Conservation (phyloP, 1,140 invertebrate genomes). For the Micrasema longulum region DNA sequence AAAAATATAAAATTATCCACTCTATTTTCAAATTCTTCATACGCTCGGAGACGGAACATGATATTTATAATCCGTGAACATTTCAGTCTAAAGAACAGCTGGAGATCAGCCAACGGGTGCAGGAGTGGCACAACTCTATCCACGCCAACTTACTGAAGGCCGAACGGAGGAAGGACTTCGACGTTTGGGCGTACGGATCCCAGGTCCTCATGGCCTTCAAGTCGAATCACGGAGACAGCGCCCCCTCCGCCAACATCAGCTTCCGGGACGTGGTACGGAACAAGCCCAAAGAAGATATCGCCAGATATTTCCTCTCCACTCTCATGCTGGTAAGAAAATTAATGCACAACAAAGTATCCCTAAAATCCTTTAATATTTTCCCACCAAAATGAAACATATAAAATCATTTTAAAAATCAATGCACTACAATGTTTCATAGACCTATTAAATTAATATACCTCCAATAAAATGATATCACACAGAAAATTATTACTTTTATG, state of each 20-base stretch:
- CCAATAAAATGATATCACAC: too few relatives aligned
- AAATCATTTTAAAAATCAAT: too few relatives aligned
- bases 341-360: conserved; percentile 2
- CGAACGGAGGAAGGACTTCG: conserved; percentile 37
- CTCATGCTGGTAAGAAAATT: conserved; percentile 42
- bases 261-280: conserved; percentile 43
- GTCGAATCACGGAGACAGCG: not conserved
- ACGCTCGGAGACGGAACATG: too few relatives aligned
- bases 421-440: not conserved
- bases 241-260: not conserved
- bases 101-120: conserved; percentile 43
- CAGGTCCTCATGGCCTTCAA: conserved; percentile 40
- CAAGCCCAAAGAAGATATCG: conserved; percentile 37
- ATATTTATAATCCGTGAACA: too few relatives aligned
- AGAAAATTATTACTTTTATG: too few relatives aligned
- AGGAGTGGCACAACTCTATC: conserved; percentile 51
- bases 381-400: too few relatives aligned
- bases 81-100: conserved; percentile 43
- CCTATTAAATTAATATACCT: too few relatives aligned
- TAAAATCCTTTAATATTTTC: too few relatives aligned
- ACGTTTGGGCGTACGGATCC: conserved; percentile 37
- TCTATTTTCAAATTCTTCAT: too few relatives aligned
- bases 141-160: conserved; percentile 36
- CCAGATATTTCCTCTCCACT: conserved; percentile 50
- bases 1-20: too few relatives aligned